phyloP scores from a whole-genome alignment of 2,113 vertebrate genomes.

The Phocoena sinus region DNA sequence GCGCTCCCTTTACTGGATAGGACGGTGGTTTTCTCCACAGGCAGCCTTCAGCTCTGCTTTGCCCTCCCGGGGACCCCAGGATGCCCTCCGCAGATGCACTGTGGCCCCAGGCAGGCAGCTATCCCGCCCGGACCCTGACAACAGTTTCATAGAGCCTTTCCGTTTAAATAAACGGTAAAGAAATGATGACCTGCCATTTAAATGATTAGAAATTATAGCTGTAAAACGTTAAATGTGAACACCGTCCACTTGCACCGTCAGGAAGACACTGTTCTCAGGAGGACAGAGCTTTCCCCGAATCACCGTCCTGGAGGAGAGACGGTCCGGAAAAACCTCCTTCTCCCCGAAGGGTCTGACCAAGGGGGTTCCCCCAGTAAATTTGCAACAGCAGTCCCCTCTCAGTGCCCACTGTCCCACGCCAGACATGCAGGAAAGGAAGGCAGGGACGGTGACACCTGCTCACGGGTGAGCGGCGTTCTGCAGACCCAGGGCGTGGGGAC shows the following conservation, averaged over 20 bases:
- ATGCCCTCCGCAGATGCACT: background rate
- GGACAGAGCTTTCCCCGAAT: background rate
- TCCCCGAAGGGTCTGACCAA: background rate
- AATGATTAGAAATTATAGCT: background rate
- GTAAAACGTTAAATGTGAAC: background rate
- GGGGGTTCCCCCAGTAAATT: accelerated
- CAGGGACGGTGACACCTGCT: background rate
- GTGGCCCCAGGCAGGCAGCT: background rate
- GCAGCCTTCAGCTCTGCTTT: background rate
- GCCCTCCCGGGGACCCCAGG: no score
- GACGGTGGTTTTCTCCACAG: background rate
- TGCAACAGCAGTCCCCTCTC: no score
- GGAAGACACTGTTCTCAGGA: background rate
- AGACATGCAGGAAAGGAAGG: background rate
- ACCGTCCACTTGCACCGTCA: background rate
- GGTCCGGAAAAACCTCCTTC: background rate
- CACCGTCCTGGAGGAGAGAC: background rate
- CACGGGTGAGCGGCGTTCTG: background rate
- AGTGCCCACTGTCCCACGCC: background rate
- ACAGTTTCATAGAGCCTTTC: background rate
- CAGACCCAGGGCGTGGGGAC: background rate
- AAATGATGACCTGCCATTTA: background rate
- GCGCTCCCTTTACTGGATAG: background rate
- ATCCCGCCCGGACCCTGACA: background rate
- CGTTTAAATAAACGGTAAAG: background rate